Conservation (phyloP, 1,140 invertebrate genomes). For the Sarcophaga bullata region DNA sequence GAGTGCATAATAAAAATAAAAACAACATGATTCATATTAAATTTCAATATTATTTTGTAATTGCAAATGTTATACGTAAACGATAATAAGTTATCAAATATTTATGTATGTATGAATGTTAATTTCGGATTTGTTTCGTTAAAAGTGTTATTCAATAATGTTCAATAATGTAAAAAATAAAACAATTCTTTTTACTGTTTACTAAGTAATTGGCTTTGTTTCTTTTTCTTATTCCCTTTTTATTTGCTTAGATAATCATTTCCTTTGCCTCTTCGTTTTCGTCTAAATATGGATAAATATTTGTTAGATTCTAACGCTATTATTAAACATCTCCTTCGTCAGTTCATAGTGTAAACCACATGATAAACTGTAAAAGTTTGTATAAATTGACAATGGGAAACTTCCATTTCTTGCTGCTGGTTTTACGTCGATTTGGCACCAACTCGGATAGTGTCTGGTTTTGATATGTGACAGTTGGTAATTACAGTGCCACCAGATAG, state of each 20-base stretch:
- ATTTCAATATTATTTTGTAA: no score
- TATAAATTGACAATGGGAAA: conserved; percentile 68
- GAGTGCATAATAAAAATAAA: no score
- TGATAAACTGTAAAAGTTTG: conserved; percentile 68
- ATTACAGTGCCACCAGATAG: conserved; percentile 63
- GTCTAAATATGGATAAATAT: neutral
- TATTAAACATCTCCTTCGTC: neutral
- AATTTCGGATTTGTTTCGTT: neutral
- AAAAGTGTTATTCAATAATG: neutral
- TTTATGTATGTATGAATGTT: neutral
- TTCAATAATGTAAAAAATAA: conserved; percentile 26
- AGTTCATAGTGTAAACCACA: conserved; percentile 70
- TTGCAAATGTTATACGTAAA: neutral
- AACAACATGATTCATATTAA: no score
- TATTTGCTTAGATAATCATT: neutral
- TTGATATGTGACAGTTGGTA: conserved; percentile 70
- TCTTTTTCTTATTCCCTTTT: neutral
- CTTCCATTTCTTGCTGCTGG: conserved; percentile 53
- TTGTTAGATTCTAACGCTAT: neutral
- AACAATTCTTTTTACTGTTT: neutral
- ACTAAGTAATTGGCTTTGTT: conserved; percentile 13
- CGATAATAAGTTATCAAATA: neutral
- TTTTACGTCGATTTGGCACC: conserved; percentile 55
- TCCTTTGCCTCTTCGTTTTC: neutral
- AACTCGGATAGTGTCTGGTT: conserved; percentile 69